phyloP scores from a whole-genome alignment of 1,140 invertebrate genomes.

The Tenebrio molitor region DNA sequence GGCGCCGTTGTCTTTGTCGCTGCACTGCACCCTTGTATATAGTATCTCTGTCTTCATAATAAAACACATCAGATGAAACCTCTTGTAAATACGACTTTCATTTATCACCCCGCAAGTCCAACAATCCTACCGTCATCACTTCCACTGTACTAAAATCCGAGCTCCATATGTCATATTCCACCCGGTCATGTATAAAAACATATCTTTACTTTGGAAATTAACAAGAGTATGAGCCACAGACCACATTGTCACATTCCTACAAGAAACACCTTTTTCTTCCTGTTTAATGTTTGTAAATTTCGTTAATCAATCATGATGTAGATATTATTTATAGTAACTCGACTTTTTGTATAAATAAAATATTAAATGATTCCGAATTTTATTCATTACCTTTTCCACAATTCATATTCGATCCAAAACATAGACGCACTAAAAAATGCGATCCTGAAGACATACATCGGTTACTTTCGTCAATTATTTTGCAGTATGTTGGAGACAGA shows the following conservation, averaged over 20 bases:
- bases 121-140: slow-evolving; percentile 40
- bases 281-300: slow-evolving; percentile 44
- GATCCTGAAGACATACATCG: too few species aligned
- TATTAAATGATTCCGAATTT: slow-evolving; percentile 38
- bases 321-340: slow-evolving; percentile 53
- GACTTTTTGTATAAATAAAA: slow-evolving; percentile 55
- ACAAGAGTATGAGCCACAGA: slow-evolving; percentile 4
- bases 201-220: slow-evolving; percentile 51
- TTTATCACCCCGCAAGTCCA: slow-evolving; percentile 50
- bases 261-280: slow-evolving; percentile 12
- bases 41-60: slow-evolving; percentile 64
- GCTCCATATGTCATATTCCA: slow-evolving; percentile 44
- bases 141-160: slow-evolving; percentile 38
- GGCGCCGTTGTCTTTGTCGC: slow-evolving; percentile 61
- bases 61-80: slow-evolving; percentile 66
- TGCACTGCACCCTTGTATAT: slow-evolving; percentile 64
- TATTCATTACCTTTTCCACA: slow-evolving; percentile 12
- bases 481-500: too few species aligned
- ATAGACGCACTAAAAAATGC: too few species aligned
- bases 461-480: too few species aligned
- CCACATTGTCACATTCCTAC: slow-evolving; percentile 1
- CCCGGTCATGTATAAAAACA: slow-evolving; percentile 44
- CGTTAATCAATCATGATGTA: slow-evolving; percentile 48
- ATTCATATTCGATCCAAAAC: background rate
- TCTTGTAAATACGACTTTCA: slow-evolving; percentile 61